Percentiles rank a stretch among this genome's conserved stretches.
phyloP scores from a whole-genome alignment of 92 coral and sea anemone species.

The Epizoanthus ramosus region DNA sequence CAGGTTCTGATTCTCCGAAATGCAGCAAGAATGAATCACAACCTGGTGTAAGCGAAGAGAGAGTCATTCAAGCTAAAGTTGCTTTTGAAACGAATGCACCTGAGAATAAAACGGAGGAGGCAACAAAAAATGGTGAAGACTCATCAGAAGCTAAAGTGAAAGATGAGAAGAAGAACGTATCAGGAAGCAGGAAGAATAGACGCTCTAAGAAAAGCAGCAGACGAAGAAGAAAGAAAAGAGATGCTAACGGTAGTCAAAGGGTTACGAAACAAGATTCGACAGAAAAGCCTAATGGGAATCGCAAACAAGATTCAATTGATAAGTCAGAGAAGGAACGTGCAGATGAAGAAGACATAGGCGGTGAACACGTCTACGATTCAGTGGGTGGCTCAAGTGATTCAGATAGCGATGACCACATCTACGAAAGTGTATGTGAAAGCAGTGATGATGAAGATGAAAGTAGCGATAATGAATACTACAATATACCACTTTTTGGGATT shows the following conservation, averaged over 20 bases:
- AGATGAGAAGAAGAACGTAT: background rate
- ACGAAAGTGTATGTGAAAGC: constrained; percentile 40
- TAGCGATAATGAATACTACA: constrained; percentile 17
- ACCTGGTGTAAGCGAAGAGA: background rate
- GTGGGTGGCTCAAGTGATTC: constrained; percentile 13
- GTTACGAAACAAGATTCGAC: constrained; percentile 17
- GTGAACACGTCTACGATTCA: constrained; percentile 30
- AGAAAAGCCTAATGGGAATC: background rate
- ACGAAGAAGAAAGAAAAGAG: background rate
- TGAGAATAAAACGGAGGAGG: background rate
- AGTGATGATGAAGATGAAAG: constrained; percentile 21
- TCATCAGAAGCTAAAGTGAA: background rate
- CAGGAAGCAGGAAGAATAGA: background rate
- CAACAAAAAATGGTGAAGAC: background rate
- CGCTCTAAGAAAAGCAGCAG: background rate
- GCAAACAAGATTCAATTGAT: background rate
- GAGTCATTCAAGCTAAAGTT: background rate
- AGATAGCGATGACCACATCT: constrained; percentile 25
- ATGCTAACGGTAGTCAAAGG: background rate
- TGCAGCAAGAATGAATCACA: background rate
- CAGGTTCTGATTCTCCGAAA: background rate
- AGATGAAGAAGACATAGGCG: constrained; percentile 32
- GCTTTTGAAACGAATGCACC: no score
- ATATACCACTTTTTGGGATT: background rate
- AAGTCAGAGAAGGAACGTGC: background rate